phyloP scores from a whole-genome alignment of 2,113 vertebrate genomes.

The Amphilophus citrinellus region DNA sequence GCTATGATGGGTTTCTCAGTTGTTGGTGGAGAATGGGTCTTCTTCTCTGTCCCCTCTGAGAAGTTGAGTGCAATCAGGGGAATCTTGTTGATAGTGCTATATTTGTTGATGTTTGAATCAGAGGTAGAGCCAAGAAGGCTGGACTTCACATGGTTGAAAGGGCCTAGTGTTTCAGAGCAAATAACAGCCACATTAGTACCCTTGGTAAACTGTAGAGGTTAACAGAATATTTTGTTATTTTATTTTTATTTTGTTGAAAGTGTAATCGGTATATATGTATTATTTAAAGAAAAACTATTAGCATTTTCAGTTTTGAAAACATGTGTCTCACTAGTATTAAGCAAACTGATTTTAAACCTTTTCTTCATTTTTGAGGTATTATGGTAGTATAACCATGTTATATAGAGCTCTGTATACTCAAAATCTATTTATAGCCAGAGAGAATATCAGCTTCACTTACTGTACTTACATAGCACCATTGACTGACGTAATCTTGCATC shows the following conservation, averaged over 20 bases:
- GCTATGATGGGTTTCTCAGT: slow-evolving; percentile 98
- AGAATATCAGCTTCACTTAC: background rate
- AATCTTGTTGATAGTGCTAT: slow-evolving; percentile 99
- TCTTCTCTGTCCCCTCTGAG: slow-evolving; percentile 94
- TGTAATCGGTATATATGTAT: background rate
- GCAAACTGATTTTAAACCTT: background rate
- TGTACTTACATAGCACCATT: background rate
- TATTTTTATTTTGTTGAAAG: background rate
- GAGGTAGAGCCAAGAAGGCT: slow-evolving; percentile 97
- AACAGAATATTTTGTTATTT: background rate
- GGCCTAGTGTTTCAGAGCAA: slow-evolving; percentile 80
- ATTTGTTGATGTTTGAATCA: slow-evolving; percentile 99
- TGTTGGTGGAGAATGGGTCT: slow-evolving; percentile 92
- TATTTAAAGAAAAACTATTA: background rate
- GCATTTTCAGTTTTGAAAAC: background rate
- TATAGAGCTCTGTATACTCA: background rate
- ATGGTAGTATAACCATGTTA: background rate
- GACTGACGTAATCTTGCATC: slow-evolving; percentile 18
- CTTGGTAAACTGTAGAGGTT: background rate
- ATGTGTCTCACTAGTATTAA: slow-evolving; percentile 11
- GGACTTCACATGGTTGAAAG: slow-evolving; percentile 97
- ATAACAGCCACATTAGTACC: background rate
- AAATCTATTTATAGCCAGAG: slow-evolving; percentile 10
- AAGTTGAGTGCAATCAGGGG: slow-evolving; percentile 98
- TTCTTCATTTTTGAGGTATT: background rate